These are phyloP conservation scores for Oligia latruncula DNA, from an alignment of 2,888 invertebrate species.

Conservation along the genomic window DNA sequence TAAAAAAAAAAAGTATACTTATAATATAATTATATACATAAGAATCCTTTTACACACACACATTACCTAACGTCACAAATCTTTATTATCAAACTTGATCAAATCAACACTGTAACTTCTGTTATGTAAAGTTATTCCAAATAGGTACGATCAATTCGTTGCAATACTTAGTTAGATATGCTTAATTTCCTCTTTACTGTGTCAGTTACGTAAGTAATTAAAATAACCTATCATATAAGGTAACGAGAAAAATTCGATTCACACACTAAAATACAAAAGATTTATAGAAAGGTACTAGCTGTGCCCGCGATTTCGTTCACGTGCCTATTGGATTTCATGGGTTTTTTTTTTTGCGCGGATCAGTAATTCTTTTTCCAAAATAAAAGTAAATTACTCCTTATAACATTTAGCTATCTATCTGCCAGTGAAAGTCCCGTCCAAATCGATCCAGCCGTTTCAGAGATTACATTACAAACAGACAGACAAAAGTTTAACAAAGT, in stretches of 20 bases:
- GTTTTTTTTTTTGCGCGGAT: not conserved
- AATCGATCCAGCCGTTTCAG: too few species aligned
- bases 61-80: constrained; percentile 15
- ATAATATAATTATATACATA: too few species aligned
- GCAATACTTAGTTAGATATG: constrained; percentile 5
- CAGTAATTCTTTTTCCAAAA: not conserved
- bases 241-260: not conserved
- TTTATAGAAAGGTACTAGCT: not conserved
- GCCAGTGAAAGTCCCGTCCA: too few species aligned
- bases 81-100: not conserved
- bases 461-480: too few species aligned
- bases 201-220: constrained; percentile 46
- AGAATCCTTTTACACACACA: not conserved
- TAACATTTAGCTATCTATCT: too few species aligned
- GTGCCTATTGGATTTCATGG: not conserved
- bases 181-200: constrained; percentile 24
- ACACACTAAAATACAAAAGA: not conserved
- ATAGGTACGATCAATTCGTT: constrained; percentile 25
- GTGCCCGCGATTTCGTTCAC: not conserved
- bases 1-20: too few species aligned
- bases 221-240: constrained; percentile 2
- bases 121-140: constrained; percentile 37
- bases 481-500: too few species aligned
- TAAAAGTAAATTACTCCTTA: not conserved
- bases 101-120: constrained; percentile 7